Percentiles rank a stretch among this genome's conserved stretches.
These are phyloP conservation scores for Eupithecia dodoneata DNA, from an alignment of 2,888 invertebrate genomes.

Conservation along the genomic window DNA sequence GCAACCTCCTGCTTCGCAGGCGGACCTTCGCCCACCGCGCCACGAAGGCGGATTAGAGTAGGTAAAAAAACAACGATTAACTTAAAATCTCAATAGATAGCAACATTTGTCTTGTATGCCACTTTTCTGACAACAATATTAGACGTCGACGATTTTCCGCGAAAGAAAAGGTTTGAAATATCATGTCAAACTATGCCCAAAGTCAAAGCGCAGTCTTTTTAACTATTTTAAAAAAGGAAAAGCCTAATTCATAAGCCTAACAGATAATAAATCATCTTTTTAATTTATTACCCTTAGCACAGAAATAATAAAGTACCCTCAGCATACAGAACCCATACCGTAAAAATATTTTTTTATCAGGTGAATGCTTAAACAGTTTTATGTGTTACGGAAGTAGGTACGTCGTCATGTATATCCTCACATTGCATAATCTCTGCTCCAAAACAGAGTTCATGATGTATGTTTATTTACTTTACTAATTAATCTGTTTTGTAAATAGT, in stretches of 20 bases:
- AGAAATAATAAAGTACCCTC: no score
- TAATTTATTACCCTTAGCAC: neutral
- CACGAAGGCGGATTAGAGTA: no score
- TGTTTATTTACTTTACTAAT: constrained; percentile 28
- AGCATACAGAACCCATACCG: neutral
- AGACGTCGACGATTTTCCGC: neutral
- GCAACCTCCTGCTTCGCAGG: no score
- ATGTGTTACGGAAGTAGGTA: constrained; percentile 25
- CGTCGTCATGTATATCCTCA: constrained; percentile 26
- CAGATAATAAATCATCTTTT: neutral
- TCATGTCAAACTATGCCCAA: neutral
- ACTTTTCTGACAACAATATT: no score
- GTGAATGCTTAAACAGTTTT: neutral
- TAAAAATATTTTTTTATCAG: neutral
- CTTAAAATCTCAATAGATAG: no score
- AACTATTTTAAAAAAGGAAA: neutral
- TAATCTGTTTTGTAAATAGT: constrained; percentile 25
- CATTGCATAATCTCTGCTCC: constrained; percentile 22
- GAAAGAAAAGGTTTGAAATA: neutral
- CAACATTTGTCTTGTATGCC: no score
- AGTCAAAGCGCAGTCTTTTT: neutral
- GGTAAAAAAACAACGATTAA: no score
- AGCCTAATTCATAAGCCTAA: neutral
- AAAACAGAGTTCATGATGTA: constrained; percentile 17
- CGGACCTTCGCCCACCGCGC: no score